These are phyloP conservation scores for Didymodactylos carnosus DNA, from an alignment of 2,888 invertebrate species.

Conservation along the genomic window DNA sequence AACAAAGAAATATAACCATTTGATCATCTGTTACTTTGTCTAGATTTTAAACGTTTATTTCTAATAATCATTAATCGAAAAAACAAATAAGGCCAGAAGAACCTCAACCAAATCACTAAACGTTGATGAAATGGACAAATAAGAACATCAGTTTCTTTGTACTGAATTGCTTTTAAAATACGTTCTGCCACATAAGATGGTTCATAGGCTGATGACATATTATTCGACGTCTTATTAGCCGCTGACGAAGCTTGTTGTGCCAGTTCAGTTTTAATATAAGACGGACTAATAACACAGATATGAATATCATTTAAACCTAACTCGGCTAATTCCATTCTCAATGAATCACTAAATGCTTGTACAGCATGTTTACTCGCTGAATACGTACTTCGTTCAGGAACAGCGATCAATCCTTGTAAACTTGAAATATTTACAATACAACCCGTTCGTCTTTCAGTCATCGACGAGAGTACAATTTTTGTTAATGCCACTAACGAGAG, in stretches of 20 bases:
- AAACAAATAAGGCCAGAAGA: neutral
- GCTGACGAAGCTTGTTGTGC: neutral
- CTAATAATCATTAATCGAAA: neutral
- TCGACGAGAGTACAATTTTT: neutral
- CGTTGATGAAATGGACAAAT: neutral
- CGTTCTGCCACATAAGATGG: neutral
- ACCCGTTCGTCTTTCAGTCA: neutral
- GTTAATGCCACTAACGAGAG: neutral
- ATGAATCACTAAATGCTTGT: conserved; percentile 1
- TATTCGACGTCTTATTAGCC: neutral
- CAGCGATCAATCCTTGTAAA: neutral
- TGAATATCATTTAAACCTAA: neutral
- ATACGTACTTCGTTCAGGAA: neutral
- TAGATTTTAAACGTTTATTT: neutral
- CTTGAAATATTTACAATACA: neutral
- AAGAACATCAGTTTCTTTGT: neutral
- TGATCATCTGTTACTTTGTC: too few species aligned
- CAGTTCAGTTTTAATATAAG: neutral
- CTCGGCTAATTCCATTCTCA: neutral
- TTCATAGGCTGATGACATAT: neutral
- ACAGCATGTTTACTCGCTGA: neutral
- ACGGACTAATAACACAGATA: neutral
- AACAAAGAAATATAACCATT: too few species aligned
- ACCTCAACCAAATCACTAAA: neutral
- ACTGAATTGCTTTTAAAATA: neutral